Percentiles rank a stretch among this genome's conserved stretches.
Conservation (phyloP, 2,888 invertebrate genomes). For the Helleia helle region DNA sequence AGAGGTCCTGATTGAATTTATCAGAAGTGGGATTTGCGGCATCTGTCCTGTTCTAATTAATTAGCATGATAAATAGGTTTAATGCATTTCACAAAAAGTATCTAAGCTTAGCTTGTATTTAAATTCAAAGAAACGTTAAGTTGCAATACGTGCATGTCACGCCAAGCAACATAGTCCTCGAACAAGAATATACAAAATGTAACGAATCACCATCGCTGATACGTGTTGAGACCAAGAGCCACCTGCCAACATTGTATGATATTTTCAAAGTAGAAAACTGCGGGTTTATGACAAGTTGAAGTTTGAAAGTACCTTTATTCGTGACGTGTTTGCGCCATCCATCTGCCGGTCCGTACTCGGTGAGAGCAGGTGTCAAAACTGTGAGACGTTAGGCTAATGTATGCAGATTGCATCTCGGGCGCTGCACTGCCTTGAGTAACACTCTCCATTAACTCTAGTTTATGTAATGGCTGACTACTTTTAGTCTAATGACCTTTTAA, state of each 20-base stretch:
- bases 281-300: slow-evolving; percentile 30
- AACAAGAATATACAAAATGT: neutral
- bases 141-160: no score
- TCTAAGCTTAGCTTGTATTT: no score
- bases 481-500: slow-evolving; percentile 5
- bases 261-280: slow-evolving; percentile 9
- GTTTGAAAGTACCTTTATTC: slow-evolving; percentile 49
- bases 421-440: slow-evolving; percentile 23
- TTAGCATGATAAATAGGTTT: no score
- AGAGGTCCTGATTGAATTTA: no score
- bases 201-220: no score
- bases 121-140: no score
- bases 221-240: neutral
- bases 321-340: slow-evolving; percentile 61
- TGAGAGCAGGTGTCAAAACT: slow-evolving; percentile 71
- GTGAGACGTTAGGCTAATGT: slow-evolving; percentile 67
- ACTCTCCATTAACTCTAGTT: slow-evolving; percentile 47
- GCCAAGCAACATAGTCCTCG: no score
- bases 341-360: slow-evolving; percentile 42
- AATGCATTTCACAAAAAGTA: no score
- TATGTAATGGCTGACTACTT: slow-evolving; percentile 21
- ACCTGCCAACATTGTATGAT: slow-evolving; percentile 6
- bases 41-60: no score
- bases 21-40: no score
- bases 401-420: slow-evolving; percentile 69